A percentile compares a stretch with the other conserved stretches of the same genome.
These are phyloP conservation scores for Drosophila mayaguana DNA, from an alignment of 2,888 invertebrate genomes.

Conservation along the genomic window DNA sequence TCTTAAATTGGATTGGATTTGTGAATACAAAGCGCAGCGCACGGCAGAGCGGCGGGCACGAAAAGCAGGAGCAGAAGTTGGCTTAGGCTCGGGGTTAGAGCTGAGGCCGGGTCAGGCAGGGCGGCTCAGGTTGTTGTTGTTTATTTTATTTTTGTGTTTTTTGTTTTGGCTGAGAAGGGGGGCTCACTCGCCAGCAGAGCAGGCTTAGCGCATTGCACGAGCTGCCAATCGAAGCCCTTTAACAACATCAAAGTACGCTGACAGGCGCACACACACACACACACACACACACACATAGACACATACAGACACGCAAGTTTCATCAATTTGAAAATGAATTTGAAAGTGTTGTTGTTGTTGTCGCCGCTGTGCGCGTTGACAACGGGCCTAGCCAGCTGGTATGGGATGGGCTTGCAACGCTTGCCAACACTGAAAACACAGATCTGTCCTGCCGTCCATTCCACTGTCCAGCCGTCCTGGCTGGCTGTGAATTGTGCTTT, in stretches of 20 bases:
- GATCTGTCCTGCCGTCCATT: not conserved
- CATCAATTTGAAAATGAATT: constrained; percentile 79
- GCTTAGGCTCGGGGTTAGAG: constrained; percentile 11
- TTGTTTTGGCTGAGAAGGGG: not conserved
- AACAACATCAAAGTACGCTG: constrained; percentile 68
- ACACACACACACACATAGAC: not conserved
- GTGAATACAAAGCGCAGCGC: constrained; percentile 68
- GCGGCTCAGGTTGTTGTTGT: not conserved
- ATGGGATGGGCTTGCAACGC: constrained; percentile 27
- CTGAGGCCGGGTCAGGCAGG: too few relatives aligned
- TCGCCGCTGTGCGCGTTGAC: constrained; percentile 47
- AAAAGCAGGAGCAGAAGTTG: not conserved
- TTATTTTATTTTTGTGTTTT: too few relatives aligned
- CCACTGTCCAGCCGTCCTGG: constrained; percentile 5
- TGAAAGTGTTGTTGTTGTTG: constrained; percentile 68
- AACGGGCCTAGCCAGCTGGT: constrained; percentile 40
- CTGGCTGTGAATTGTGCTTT: constrained; percentile 55
- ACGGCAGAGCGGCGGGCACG: not conserved
- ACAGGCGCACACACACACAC: constrained; percentile 7
- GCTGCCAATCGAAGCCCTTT: constrained; percentile 66
- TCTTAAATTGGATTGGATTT: constrained; percentile 79
- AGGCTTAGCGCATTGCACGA: constrained; percentile 33
- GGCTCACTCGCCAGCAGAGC: too few relatives aligned
- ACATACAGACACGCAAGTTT: constrained; percentile 50
- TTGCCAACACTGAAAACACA: constrained; percentile 1